These are phyloP conservation scores for Listrodromus nycthemerus DNA, from an alignment of 2,888 invertebrate species.

Conservation along the genomic window DNA sequence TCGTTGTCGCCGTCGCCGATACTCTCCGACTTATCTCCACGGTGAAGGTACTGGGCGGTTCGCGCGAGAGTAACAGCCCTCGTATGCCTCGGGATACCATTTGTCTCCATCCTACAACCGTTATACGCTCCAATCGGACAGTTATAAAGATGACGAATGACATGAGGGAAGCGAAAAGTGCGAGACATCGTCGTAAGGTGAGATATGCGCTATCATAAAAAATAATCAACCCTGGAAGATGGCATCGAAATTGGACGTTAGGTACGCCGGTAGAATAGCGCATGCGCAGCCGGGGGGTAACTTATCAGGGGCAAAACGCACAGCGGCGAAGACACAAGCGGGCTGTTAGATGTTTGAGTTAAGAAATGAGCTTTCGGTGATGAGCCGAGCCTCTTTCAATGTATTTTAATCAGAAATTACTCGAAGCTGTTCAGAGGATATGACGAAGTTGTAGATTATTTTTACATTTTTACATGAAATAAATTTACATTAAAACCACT, in stretches of 20 bases:
- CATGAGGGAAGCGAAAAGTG: not conserved
- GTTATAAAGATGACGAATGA: constrained; percentile 19
- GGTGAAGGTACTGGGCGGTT: constrained; percentile 33
- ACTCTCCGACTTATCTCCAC: constrained; percentile 42
- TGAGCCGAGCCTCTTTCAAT: too few relatives aligned
- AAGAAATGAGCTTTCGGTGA: not conserved
- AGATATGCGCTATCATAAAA: not conserved
- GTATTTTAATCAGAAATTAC: not conserved
- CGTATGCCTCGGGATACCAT: constrained; percentile 34
- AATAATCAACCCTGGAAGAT: not conserved
- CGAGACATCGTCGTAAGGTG: not conserved
- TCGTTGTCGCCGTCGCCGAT: constrained; percentile 14
- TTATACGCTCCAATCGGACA: constrained; percentile 20
- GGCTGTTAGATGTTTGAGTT: not conserved
- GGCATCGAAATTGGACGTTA: not conserved
- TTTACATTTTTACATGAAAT: not conserved
- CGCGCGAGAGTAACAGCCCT: constrained; percentile 42
- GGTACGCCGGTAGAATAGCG: not conserved
- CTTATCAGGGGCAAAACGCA: not conserved
- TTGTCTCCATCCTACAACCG: constrained; percentile 24
- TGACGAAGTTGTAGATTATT: too few relatives aligned
- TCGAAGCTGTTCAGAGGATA: too few relatives aligned
- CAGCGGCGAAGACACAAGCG: not conserved
- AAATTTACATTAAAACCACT: not conserved
- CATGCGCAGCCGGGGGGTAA: not conserved